Percentiles rank a stretch among this genome's conserved stretches.
Conservation (phyloP, 92 coral and sea anemone species). For the Paramuricea clavata region DNA sequence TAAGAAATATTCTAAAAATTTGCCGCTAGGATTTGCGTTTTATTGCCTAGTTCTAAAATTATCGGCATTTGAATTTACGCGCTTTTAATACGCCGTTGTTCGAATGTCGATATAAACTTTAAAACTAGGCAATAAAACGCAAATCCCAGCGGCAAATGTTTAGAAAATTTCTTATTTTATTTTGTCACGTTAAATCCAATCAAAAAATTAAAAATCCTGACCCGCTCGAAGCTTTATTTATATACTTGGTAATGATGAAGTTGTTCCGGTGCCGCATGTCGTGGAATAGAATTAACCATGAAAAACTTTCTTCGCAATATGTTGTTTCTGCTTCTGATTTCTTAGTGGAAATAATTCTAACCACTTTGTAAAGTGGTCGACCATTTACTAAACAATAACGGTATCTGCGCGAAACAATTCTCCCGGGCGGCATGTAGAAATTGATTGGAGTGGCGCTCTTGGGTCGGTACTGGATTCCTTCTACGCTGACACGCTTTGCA, state of each 20-base stretch:
- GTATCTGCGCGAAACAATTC: slow-evolving; percentile 16
- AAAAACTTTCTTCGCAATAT: slow-evolving; percentile 48
- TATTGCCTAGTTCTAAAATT: too few species aligned
- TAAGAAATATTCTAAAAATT: too few species aligned
- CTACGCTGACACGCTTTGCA: background rate
- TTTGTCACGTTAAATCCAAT: too few species aligned
- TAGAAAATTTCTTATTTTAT: too few species aligned
- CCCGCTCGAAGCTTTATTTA: too few species aligned
- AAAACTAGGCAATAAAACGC: too few species aligned
- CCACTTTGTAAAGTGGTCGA: slow-evolving; percentile 55
- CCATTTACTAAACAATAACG: slow-evolving; percentile 47
- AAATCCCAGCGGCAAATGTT: too few species aligned
- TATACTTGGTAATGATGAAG: slow-evolving; percentile 63
- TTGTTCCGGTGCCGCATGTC: slow-evolving; percentile 59
- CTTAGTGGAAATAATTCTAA: slow-evolving; percentile 25
- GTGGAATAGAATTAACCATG: slow-evolving; percentile 51
- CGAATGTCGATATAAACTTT: too few species aligned
- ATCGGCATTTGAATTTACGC: too few species aligned
- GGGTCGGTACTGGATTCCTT: slow-evolving; percentile 44
- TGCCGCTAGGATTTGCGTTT: too few species aligned
- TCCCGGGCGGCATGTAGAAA: slow-evolving; percentile 28
- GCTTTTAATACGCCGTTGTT: too few species aligned
- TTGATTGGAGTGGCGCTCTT: slow-evolving; percentile 43
- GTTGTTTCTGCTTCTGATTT: slow-evolving; percentile 3
- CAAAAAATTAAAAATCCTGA: too few species aligned